These are phyloP conservation scores for Candidula unifasciata DNA, from an alignment of 2,888 invertebrate genomes.

Conservation along the genomic window DNA sequence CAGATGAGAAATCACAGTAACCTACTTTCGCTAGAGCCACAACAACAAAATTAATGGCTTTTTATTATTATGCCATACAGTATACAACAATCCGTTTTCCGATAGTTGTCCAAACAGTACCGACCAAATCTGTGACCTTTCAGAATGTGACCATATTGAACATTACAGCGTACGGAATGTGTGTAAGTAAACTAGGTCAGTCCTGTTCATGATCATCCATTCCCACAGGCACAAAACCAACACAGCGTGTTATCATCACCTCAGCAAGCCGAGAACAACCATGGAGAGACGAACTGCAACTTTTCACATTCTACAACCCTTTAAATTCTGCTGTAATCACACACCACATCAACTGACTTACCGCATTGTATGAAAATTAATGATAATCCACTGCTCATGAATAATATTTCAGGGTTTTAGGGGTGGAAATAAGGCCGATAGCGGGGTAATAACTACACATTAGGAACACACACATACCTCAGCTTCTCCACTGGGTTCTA, in stretches of 20 bases:
- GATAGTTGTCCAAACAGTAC: background rate
- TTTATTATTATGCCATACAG: background rate
- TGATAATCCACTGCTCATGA: background rate
- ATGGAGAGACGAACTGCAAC: constrained; percentile 42
- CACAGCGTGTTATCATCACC: background rate
- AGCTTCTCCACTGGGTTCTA: constrained; percentile 40
- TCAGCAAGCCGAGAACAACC: constrained; percentile 39
- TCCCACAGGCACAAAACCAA: background rate
- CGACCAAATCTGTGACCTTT: background rate
- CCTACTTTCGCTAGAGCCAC: too few species aligned
- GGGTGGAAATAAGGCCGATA: background rate
- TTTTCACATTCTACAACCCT: background rate
- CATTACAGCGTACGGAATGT: background rate
- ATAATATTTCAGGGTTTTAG: background rate
- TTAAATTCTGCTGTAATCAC: background rate
- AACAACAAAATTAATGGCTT: too few species aligned
- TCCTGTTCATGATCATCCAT: background rate
- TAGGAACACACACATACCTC: constrained; percentile 44
- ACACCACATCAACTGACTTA: background rate
- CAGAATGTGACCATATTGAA: background rate
- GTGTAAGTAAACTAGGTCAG: background rate
- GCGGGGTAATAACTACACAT: constrained; percentile 36
- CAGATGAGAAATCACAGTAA: too few species aligned
- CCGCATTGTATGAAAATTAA: background rate
- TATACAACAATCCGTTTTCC: background rate